Evolutionary conservation across 1,140 invertebrate species (phyloP), one percentile per base, ranked within the genome.

Genomic region (Penaeus chinensis): DNA sequence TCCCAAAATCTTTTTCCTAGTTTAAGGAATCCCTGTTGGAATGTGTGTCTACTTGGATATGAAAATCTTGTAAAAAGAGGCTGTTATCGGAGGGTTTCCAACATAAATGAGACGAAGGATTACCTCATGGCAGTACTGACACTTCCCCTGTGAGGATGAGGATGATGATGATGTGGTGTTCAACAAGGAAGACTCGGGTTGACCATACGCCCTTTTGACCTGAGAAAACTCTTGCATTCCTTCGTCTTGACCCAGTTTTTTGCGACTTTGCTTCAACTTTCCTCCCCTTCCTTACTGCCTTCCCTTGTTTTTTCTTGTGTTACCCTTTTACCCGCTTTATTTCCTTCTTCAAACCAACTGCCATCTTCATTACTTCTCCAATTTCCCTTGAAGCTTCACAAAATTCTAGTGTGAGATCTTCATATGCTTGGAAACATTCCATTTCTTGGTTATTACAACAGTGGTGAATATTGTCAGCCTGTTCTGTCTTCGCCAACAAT

Each of bases 91-190:
- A 60, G 47, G 47, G 20, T 79, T 22, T 79, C 77, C 22, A 79
- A 79, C 47, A 79, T 60, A 79, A 60, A 60, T 47, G 77, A 79
- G 47, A 79, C 24, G 47, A 77, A 47, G 42, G 47, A 79, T 79
- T 79, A 79, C 77, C 77, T 79, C 77, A 79, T 79, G 77, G 77
- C 47, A 79, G 77, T 79, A 79, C 27, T 60, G 77, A 79, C 77
- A 61, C 47, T 77, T 54, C 37, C 76, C 76, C 76, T 54, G 37
- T 77, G 76, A 77, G 76, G 76, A 77, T 77, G 76, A 77, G 32
- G 18, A 47, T 47, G 76, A 77, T 47, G 76, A 77, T 37, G 54
- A 54, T 54, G 54, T 54, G 54, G 54, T 54, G 54, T 54, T 77
- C 76, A 77, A 77, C 37, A 47, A 77, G 37, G 76, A 77, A 54